Conservation (phyloP, 2,113 vertebrate genomes). For the Tringa solitaria region DNA sequence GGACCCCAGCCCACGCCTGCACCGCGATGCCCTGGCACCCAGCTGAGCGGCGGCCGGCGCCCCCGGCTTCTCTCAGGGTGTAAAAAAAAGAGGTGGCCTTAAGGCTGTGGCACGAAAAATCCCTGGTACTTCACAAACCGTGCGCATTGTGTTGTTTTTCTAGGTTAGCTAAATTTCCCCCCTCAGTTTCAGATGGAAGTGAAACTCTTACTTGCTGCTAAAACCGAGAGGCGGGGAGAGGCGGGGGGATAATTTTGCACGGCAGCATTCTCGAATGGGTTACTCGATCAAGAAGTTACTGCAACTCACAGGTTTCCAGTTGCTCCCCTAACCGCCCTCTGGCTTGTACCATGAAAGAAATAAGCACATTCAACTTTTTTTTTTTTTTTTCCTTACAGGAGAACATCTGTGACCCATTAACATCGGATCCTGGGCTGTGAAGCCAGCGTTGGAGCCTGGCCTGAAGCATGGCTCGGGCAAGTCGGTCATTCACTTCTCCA, state of each 20-base stretch:
- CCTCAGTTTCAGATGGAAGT: conserved; percentile 9
- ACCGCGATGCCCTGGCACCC: rapidly evolving
- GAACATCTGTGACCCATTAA: conserved; percentile 39
- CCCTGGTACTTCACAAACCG: conserved; percentile 9
- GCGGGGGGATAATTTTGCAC: neutral
- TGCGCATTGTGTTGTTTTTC: neutral
- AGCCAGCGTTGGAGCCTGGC: neutral
- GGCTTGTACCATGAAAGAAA: neutral
- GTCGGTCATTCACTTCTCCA: neutral
- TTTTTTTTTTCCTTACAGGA: neutral
- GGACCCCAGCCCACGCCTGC: rapidly evolving
- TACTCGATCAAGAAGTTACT: neutral
- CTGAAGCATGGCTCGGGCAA: neutral
- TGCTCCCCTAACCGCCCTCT: neutral
- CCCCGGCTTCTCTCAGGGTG: rapidly evolving
- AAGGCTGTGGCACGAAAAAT: neutral
- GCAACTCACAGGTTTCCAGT: neutral
- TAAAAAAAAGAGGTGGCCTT: neutral
- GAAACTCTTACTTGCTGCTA: neutral
- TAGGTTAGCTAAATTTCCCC: conserved; percentile 19
- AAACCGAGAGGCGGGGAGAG: neutral
- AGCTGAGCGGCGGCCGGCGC: neutral
- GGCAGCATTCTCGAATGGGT: neutral
- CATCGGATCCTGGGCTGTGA: rapidly evolving
- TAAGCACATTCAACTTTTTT: neutral